phyloP scores from a whole-genome alignment of 2,797 vertebrate species.

The Rhinichthys osculus region DNA sequence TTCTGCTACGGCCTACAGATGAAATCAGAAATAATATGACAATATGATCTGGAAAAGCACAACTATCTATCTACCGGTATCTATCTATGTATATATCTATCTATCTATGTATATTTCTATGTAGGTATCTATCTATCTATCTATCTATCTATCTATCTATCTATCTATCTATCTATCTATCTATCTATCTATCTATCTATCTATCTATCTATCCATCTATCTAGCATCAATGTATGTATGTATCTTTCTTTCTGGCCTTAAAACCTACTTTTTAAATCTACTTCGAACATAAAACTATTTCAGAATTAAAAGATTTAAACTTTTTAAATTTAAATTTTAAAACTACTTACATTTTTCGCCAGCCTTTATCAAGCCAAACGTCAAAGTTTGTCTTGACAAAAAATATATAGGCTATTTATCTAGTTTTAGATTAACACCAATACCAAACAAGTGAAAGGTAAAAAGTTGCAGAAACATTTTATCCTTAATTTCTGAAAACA shows the following conservation, averaged over 20 bases:
- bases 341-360: not conserved
- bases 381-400: too few species aligned
- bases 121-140: too few species aligned
- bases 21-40: not conserved
- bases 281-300: not conserved
- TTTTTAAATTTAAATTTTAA: not conserved
- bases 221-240: too few species aligned
- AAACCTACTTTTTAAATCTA: not conserved
- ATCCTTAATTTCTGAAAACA: not conserved
- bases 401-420: accelerated
- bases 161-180: too few species aligned
- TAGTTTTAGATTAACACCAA: not conserved
- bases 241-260: not conserved
- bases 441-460: not conserved
- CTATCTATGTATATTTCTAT: too few species aligned
- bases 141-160: too few species aligned
- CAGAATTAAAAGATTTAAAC: not conserved
- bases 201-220: too few species aligned
- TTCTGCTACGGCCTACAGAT: constrained; percentile 78
- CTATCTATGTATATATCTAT: too few species aligned
- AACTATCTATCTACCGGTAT: too few species aligned
- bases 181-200: too few species aligned
- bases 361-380: too few species aligned
- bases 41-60: not conserved
- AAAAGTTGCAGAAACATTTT: not conserved